Percentiles rank a stretch among this genome's conserved stretches.
Conservation (phyloP, 2,113 vertebrate species). For the Anguilla japonica region DNA sequence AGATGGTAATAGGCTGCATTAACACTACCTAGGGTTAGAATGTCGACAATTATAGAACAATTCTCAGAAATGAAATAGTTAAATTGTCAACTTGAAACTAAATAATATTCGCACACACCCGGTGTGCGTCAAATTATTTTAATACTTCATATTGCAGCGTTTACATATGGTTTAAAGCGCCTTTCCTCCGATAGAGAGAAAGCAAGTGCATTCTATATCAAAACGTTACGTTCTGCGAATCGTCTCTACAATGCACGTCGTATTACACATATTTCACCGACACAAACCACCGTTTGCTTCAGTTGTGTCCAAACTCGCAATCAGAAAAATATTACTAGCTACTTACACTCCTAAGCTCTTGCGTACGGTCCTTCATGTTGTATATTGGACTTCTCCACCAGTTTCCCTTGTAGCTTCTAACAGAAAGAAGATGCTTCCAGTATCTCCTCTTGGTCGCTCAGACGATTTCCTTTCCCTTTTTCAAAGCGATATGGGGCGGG, state of each 20-base stretch:
- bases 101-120: neutral
- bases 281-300: conserved; percentile 33
- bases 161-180: neutral
- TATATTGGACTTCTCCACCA: conserved; percentile 9
- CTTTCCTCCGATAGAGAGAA: neutral
- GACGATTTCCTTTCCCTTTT: conserved; percentile 14
- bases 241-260: neutral
- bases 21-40: neutral
- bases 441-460: conserved; percentile 19
- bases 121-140: neutral
- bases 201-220: neutral
- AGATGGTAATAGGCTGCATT: neutral
- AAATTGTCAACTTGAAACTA: neutral
- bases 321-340: neutral
- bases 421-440: conserved; percentile 20
- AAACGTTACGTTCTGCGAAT: neutral
- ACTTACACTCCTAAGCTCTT: conserved; percentile 33
- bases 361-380: conserved; percentile 41
- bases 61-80: neutral
- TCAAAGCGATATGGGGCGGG: conserved; percentile 26
- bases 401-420: conserved; percentile 16
- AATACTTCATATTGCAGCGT: neutral
- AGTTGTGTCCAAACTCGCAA: conserved; percentile 3
- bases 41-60: neutral
- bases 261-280: neutral